Evolutionary conservation across 1,140 invertebrate genomes (phyloP).

Genomic region (Sinonovacula constricta): DNA sequence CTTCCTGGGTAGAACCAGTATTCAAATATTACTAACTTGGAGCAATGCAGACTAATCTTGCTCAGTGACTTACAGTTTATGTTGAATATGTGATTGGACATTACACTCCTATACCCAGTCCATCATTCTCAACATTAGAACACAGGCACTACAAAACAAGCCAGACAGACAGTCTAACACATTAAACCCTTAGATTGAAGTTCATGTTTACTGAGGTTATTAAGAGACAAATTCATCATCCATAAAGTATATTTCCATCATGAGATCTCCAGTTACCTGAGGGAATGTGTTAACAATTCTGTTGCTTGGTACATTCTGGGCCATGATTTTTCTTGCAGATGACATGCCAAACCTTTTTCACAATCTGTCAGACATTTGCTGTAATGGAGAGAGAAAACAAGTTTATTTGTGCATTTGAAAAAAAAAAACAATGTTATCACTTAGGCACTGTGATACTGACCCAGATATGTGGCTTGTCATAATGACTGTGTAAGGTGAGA

Average conservation of each 20-base stretch:
- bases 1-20: too few species aligned
- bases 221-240: too few species aligned
- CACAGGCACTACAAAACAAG: not conserved
- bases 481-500: not conserved
- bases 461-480: not conserved
- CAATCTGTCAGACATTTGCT: not conserved
- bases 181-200: too few species aligned
- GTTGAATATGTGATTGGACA: too few species aligned
- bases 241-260: too few species aligned
- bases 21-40: too few species aligned
- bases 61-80: too few species aligned
- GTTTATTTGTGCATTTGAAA: not conserved
- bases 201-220: too few species aligned
- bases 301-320: constrained; percentile 79
- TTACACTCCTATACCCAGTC: too few species aligned
- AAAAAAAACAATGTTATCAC: not conserved
- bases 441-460: not conserved
- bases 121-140: too few species aligned
- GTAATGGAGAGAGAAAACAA: not conserved
- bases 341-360: constrained; percentile 54
- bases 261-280: constrained; percentile 74
- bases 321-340: constrained; percentile 76
- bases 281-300: constrained; percentile 82
- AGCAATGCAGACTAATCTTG: too few species aligned
- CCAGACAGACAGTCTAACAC: not conserved